Base-by-base conservation (phyloP, 2,113 vertebrate genomes). In the Struthidea cinerea region DNA sequence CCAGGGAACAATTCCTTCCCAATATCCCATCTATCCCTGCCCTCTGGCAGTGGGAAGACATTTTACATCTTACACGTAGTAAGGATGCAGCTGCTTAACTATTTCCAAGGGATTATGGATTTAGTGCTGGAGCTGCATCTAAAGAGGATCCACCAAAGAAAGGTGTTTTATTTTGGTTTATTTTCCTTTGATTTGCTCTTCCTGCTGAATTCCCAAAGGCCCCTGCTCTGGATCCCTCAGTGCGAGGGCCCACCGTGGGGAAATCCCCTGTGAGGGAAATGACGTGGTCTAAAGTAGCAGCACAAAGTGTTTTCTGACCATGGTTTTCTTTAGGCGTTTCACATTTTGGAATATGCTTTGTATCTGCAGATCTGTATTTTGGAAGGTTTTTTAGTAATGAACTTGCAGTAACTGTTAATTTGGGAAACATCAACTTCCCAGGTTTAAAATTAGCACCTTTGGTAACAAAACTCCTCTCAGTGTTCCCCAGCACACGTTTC, bases 401-500 rank as follows among this genome's bases (percentile, higher is more conserved):
- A 37, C 44, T 53, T 14, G 30, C 56, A 90, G 33, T 19, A 32
- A 46, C 44, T 68, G 80, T 32, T 23, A 10, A 50, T 57, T 59
- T 64, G 56, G 81, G 87, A 76, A 79, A 27, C n/a, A 3, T 46
- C 10, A 37, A 42, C 69, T 87, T 89, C 53, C 59, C 4, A 0
- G 50, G 70, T 93, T 89, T 89, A 84, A 93, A 91, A 90, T 87
- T 68, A 80, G 50, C 50, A 21, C 30, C 53, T 69, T 85, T 67
- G 64, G 91, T 64, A 73, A 18, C 74, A 42, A 1, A 71, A 12
- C 67, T 50, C 7, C 84, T 68, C 33, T 33, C 27, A 13, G 56
- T 13, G 77, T 13, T 84, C 28, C 63, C 83, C 83, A n/a, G 50
- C 47, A 56, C 78, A 6, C 7, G 35, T 53, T 46, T 46, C 79